A percentile compares a stretch with the other conserved stretches of the same genome.
Conservation (phyloP, 2,888 invertebrate genomes). For the Drosophila longiperda region DNA sequence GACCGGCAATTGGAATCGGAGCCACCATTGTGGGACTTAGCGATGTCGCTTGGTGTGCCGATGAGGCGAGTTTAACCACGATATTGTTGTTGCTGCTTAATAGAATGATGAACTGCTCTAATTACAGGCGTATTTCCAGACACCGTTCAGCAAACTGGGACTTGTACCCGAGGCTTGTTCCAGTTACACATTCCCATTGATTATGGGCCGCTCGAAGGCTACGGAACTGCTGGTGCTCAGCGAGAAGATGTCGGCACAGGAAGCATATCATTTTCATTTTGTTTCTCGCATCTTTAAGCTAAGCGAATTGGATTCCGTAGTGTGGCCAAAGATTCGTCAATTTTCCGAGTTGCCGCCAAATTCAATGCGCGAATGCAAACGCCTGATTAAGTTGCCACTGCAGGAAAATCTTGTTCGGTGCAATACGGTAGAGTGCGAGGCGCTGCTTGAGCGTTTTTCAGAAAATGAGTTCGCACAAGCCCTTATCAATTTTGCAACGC, state of each 20-base stretch:
- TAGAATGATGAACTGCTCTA: not conserved
- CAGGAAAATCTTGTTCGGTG: constrained; percentile 88
- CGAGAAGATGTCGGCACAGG: constrained; percentile 91
- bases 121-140: constrained; percentile 92
- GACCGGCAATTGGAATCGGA: constrained; percentile 95
- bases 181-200: constrained; percentile 92
- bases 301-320: constrained; percentile 87
- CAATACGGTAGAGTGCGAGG: constrained; percentile 89
- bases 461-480: constrained; percentile 89
- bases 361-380: constrained; percentile 90
- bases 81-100: constrained; percentile 76
- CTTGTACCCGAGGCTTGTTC: constrained; percentile 96
- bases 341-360: constrained; percentile 86
- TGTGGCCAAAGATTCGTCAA: constrained; percentile 87
- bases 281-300: constrained; percentile 91
- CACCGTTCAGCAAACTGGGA: constrained; percentile 94
- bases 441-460: constrained; percentile 88
- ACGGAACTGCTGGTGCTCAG: constrained; percentile 89
- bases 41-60: constrained; percentile 93
- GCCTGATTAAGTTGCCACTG: constrained; percentile 88
- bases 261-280: constrained; percentile 92
- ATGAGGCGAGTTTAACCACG: constrained; percentile 29
- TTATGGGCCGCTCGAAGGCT: constrained; percentile 93
- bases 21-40: constrained; percentile 92
- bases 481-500: constrained; percentile 68